Percentiles rank a stretch among this genome's conserved stretches.
Evolutionary conservation across 2,888 invertebrate genomes (phyloP).

Genomic region (Lysandra bellargus): DNA sequence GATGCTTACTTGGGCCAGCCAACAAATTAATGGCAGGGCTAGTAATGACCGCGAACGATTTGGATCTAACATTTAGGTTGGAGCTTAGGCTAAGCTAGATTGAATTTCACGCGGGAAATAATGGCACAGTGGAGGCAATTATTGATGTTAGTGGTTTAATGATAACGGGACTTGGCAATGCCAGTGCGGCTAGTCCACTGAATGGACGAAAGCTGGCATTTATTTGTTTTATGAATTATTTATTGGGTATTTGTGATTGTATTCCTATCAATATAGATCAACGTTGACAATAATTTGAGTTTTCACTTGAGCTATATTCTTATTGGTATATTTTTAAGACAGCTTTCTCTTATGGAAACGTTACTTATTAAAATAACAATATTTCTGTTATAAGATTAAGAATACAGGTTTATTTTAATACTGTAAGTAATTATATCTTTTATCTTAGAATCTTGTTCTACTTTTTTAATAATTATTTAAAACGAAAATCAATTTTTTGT

Average conservation of each 20-base stretch:
- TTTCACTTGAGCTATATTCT: not conserved
- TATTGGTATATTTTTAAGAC: not conserved
- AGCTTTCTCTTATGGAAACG: not conserved
- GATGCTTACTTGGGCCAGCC: constrained; percentile 7
- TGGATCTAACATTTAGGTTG: constrained; percentile 45
- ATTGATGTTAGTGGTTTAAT: constrained; percentile 30
- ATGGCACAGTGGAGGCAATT: constrained; percentile 23
- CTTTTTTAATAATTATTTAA: not conserved
- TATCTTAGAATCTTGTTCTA: too few relatives aligned
- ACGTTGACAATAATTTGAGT: not conserved
- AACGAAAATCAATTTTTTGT: not conserved
- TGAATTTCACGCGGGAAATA: constrained; percentile 32
- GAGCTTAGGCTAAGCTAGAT: constrained; percentile 49
- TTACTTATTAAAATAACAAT: not conserved
- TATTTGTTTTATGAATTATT: constrained; percentile 27
- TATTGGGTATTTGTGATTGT: not conserved
- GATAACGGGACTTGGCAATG: constrained; percentile 21
- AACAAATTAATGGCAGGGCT: constrained; percentile 24
- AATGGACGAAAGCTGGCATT: constrained; percentile 16
- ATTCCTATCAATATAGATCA: constrained; percentile 2
- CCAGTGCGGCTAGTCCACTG: constrained; percentile 8
- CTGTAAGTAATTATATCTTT: not conserved
- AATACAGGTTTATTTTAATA: not conserved
- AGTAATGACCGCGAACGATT: constrained; percentile 28
- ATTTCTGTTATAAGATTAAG: not conserved